Percentiles rank a stretch among this genome's conserved stretches.
Conservation (phyloP, 2,797 vertebrate genomes). For the Euphonia xanthogaster region DNA sequence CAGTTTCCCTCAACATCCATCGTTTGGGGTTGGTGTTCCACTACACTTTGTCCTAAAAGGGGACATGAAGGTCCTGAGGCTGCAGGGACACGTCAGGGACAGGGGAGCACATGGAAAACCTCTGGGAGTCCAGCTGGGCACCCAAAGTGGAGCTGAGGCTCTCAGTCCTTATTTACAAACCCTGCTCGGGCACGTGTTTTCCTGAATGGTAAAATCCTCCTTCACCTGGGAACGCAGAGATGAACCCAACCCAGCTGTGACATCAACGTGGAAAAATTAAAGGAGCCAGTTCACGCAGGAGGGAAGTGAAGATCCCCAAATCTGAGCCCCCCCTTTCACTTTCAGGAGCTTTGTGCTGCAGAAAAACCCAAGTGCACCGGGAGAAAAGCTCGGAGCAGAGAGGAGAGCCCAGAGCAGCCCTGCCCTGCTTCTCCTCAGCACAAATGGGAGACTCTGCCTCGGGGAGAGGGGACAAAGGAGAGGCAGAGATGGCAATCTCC, state of each 20-base stretch:
- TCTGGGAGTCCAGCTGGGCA: neutral
- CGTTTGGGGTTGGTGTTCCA: neutral
- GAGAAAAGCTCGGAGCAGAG: neutral
- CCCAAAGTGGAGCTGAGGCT: neutral
- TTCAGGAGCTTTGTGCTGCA: neutral
- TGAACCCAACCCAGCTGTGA: neutral
- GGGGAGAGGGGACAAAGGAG: neutral
- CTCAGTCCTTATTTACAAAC: neutral
- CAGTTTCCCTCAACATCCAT: neutral
- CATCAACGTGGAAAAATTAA: neutral
- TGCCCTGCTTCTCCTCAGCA: neutral
- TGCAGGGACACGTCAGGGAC: neutral
- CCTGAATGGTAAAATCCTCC: neutral
- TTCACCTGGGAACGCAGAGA: accelerated
- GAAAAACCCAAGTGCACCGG: accelerated
- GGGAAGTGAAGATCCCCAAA: neutral
- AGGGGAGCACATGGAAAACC: neutral
- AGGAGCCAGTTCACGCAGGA: accelerated
- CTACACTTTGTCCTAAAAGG: neutral
- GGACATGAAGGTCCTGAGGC: neutral
- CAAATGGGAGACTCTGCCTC: neutral
- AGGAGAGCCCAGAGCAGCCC: neutral
- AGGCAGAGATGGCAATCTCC: neutral
- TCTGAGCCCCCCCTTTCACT: accelerated
- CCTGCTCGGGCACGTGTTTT: neutral